Conservation (phyloP, 30 jellyfish, hydroid and myxozoan genomes). For the Hydra vulgaris region DNA sequence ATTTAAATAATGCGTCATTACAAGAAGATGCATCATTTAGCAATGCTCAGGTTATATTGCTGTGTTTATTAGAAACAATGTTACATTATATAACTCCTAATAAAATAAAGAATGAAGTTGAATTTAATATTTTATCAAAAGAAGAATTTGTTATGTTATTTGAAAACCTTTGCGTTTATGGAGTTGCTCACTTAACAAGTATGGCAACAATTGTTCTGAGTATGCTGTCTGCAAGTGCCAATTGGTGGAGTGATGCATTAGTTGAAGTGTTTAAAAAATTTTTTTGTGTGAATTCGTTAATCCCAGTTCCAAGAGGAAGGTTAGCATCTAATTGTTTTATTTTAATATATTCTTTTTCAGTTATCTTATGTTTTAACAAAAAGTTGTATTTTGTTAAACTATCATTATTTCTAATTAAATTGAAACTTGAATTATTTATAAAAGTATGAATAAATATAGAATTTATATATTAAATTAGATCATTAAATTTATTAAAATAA, state of each 20-base stretch:
- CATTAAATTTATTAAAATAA: too few relatives aligned
- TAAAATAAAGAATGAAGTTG: background rate
- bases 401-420: too few relatives aligned
- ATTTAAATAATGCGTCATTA: background rate
- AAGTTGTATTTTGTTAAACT: too few relatives aligned
- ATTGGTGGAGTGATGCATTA: slow-evolving; percentile 76
- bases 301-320: slow-evolving; percentile 58
- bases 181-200: slow-evolving; percentile 36
- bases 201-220: slow-evolving; percentile 44
- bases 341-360: background rate
- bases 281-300: slow-evolving; percentile 31
- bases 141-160: slow-evolving; percentile 44
- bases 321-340: slow-evolving; percentile 15
- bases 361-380: too few relatives aligned
- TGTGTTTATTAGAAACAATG: slow-evolving; percentile 39
- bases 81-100: background rate
- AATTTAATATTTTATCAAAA: background rate
- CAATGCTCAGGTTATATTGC: slow-evolving; percentile 12
- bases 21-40: slow-evolving; percentile 19
- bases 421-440: too few relatives aligned
- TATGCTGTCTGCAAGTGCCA: slow-evolving; percentile 31
- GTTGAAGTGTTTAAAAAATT: slow-evolving; percentile 32
- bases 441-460: too few relatives aligned
- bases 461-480: too few relatives aligned
- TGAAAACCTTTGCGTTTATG: slow-evolving; percentile 38